These are phyloP conservation scores for Ophioderma brevispina DNA, from an alignment of 35 echinoderm and acorn worm genomes.

Conservation along the genomic window DNA sequence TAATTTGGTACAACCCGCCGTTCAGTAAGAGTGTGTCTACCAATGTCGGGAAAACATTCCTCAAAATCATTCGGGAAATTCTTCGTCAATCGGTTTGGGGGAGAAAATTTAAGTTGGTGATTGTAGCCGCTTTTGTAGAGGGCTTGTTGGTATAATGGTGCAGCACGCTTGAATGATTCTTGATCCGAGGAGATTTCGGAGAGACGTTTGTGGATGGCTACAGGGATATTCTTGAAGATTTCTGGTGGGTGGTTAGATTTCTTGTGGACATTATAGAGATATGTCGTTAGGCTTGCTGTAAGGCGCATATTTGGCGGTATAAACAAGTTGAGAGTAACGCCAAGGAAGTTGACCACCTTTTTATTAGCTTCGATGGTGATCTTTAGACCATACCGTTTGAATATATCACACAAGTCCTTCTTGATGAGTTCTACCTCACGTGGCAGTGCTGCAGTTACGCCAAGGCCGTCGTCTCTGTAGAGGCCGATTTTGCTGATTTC, in stretches of 20 bases:
- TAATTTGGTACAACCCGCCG: no score
- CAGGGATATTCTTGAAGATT: slow-evolving; percentile 13
- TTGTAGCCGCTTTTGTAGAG: no score
- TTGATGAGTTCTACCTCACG: slow-evolving; percentile 9
- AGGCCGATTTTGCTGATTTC: no score
- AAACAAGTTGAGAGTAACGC: background rate
- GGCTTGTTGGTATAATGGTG: no score
- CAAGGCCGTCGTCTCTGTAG: slow-evolving; percentile 68
- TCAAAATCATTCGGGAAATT: no score
- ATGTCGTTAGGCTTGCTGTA: background rate
- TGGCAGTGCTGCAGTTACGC: slow-evolving; percentile 6
- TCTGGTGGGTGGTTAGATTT: slow-evolving; percentile 6
- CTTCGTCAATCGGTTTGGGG: no score
- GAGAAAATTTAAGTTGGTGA: no score
- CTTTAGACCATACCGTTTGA: background rate
- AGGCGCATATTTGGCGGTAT: background rate
- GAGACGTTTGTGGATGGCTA: background rate
- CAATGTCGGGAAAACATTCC: no score
- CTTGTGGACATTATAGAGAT: slow-evolving; percentile 2
- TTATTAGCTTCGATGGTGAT: background rate
- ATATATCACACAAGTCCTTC: slow-evolving; percentile 18
- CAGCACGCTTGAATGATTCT: no score
- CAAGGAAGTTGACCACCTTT: slow-evolving; percentile 17
- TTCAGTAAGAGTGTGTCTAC: no score
- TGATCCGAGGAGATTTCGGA: no score